These are phyloP conservation scores for Hassar affinis DNA, from an alignment of 2,113 vertebrate species.

Conservation along the genomic window DNA sequence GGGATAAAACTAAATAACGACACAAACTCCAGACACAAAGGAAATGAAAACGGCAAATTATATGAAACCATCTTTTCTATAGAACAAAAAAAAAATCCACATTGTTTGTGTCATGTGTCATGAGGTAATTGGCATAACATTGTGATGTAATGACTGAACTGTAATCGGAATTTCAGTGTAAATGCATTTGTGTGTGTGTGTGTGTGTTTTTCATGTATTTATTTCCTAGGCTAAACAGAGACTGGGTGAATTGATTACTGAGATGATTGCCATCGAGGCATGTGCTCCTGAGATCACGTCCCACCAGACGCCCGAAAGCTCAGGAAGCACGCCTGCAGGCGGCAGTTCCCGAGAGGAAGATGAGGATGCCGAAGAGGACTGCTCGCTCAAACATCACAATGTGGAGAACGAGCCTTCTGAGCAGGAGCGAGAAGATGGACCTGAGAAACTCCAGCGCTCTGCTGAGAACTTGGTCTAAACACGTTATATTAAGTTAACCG, in stretches of 20 bases:
- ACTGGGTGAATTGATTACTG: slow-evolving; percentile 49
- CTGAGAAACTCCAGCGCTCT: slow-evolving; percentile 49
- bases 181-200: background rate
- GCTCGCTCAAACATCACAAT: slow-evolving; percentile 55
- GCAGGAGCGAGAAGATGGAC: slow-evolving; percentile 65
- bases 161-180: background rate
- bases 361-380: slow-evolving; percentile 5
- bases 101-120: background rate
- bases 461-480: slow-evolving; percentile 69
- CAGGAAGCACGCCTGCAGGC: slow-evolving; percentile 19
- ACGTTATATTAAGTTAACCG: background rate
- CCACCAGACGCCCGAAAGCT: slow-evolving; percentile 51
- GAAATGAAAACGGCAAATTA: background rate
- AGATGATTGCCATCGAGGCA: slow-evolving; percentile 45
- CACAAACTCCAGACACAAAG: background rate
- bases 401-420: slow-evolving; percentile 63
- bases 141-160: background rate
- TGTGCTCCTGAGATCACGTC: slow-evolving; percentile 24
- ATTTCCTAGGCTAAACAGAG: slow-evolving; percentile 49
- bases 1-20: too few relatives aligned
- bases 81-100: background rate
- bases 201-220: background rate
- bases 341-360: slow-evolving; percentile 58
- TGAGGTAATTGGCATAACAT: background rate
- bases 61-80: background rate